Conservation (phyloP, 2,888 invertebrate species). For the Hofmannophila pseudospretella region DNA sequence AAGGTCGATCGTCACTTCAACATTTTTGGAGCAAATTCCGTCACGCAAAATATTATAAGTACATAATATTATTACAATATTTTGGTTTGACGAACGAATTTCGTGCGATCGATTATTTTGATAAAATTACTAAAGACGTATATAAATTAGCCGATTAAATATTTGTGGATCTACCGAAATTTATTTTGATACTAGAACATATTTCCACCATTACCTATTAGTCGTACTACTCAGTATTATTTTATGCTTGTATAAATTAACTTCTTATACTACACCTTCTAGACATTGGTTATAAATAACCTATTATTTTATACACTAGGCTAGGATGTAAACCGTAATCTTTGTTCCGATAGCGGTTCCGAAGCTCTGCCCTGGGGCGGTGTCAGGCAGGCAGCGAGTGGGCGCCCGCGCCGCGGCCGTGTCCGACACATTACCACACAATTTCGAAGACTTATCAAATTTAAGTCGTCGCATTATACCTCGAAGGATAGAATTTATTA, state of each 20-base stretch:
- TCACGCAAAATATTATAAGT: conserved; percentile 68
- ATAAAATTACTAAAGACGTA: no score
- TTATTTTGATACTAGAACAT: no score
- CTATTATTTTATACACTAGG: background rate
- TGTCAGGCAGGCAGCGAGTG: conserved; percentile 22
- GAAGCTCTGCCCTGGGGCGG: conserved; percentile 7
- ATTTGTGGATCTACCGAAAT: no score
- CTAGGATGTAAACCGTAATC: conserved; percentile 1
- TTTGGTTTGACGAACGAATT: conserved; percentile 17
- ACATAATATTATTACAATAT: conserved; percentile 33
- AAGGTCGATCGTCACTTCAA: conserved; percentile 67
- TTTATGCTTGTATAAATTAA: no score
- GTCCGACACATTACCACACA: conserved; percentile 64
- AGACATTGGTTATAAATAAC: no score
- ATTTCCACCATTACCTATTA: no score
- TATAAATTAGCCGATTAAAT: no score
- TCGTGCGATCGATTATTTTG: no score
- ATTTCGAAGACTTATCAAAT: conserved; percentile 61
- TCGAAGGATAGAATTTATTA: no score
- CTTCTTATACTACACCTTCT: no score
- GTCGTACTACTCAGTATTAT: no score
- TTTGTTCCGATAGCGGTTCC: conserved; percentile 3
- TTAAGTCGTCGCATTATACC: conserved; percentile 31
- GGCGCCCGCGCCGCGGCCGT: conserved; percentile 33
- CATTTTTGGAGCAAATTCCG: conserved; percentile 67